phyloP scores from a whole-genome alignment of 2,888 invertebrate species.

The Bellardia bayeri region DNA sequence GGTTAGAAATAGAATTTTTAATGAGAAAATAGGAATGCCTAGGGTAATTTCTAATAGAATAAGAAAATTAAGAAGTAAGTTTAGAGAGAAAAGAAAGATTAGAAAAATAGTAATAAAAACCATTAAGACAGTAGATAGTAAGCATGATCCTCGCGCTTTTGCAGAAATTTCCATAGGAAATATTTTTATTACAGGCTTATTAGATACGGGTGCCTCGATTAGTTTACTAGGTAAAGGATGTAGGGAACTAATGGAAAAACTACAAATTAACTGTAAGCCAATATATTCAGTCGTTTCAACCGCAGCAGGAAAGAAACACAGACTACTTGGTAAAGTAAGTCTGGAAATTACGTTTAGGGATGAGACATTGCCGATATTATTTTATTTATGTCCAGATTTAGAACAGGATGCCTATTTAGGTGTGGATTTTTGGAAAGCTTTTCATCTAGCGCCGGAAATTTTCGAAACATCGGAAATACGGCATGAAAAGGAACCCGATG shows the following conservation, averaged over 20 bases:
- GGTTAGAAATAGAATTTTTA: no score
- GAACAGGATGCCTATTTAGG: background rate
- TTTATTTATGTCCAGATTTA: slow-evolving; percentile 18
- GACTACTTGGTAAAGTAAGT: slow-evolving; percentile 18
- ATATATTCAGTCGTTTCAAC: background rate
- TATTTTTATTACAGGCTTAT: background rate
- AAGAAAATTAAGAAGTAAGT: no score
- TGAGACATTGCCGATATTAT: background rate
- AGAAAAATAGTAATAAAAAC: no score
- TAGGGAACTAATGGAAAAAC: background rate
- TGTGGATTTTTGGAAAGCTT: background rate
- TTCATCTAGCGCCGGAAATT: no score
- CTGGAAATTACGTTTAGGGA: background rate
- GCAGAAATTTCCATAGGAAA: background rate
- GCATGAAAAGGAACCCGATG: no score
- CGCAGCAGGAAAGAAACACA: background rate
- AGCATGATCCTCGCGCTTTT: no score
- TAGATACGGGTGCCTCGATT: slow-evolving; percentile 14
- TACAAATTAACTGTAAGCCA: background rate
- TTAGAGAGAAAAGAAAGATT: no score
- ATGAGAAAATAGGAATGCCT: no score
- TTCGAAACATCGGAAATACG: no score
- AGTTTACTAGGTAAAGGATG: slow-evolving; percentile 24
- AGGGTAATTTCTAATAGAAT: no score
- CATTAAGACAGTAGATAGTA: no score